Base-by-base conservation (phyloP, 2,113 vertebrate genomes). In the Halichoeres trimaculatus region DNA sequence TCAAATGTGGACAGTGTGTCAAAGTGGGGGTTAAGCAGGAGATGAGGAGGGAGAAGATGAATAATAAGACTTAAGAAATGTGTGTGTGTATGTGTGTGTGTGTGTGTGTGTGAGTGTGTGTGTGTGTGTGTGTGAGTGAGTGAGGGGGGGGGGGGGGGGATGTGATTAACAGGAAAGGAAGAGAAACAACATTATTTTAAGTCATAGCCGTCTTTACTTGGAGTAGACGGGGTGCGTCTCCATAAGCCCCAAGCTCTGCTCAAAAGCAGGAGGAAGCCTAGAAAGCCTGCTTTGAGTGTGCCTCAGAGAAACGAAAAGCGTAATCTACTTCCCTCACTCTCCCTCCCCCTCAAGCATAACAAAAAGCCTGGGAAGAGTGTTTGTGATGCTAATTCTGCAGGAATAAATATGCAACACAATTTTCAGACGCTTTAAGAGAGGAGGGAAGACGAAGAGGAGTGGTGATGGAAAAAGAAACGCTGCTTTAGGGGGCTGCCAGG, bases 341-440 rank as follows among this genome's bases (percentile, higher is more conserved):
- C 59, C 75, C 66, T 80, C 72, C 74, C 86, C 84, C 90, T 58
- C 70, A 76, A 90, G 90, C 84, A 76, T 76, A 89, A 88, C 88
- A 89, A 84, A 84, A 76, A 88, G 82, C 76, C 67, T 20, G 35
- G 71, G 62, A 64, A 87, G 62, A 76, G 78, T 85, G 76, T 90
- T 88, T 89, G 82, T 90, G 89, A 91, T 91, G 88, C 80, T 88
- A 91, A 90, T 91, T 86, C 82, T 79, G 58, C 58, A 70, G 73
- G 74, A 91, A 91, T 88, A 89, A 89, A 89, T 88, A 87, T 83
- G 80, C 76, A 81, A 74, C 83, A 81, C 69, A 76, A 84, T 79
- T 88, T 88, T 83, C 76, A 79, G 64, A 70, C 10, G 34, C 58
- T 87, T 76, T 70, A 67, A 76, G 60, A 73, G 58, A 50, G 70